Percentiles rank a stretch among this genome's conserved stretches.
phyloP scores from a whole-genome alignment of 2,888 invertebrate species.

The Hedya salicella region DNA sequence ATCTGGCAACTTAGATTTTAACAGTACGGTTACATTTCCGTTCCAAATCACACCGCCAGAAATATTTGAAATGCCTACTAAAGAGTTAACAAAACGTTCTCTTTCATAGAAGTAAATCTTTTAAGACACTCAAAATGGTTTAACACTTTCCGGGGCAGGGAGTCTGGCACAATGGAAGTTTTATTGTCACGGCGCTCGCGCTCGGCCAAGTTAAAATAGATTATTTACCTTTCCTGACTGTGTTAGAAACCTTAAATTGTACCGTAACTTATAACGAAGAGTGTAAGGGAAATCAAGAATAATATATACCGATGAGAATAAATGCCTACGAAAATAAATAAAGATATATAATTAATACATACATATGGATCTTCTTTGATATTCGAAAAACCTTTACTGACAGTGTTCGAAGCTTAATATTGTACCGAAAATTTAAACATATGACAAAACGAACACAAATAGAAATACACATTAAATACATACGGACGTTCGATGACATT shows the following conservation, averaged over 20 bases:
- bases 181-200: slow-evolving; percentile 32
- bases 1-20: background rate
- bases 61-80: slow-evolving; percentile 1
- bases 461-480: no score
- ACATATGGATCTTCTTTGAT: no score
- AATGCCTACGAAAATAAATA: no score
- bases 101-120: slow-evolving; percentile 23
- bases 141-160: slow-evolving; percentile 33
- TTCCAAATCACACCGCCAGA: slow-evolving; percentile 7
- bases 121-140: slow-evolving; percentile 29
- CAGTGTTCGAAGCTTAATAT: no score
- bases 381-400: no score
- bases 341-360: no score
- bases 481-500: no score
- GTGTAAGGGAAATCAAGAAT: background rate
- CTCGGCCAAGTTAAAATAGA: slow-evolving; percentile 26
- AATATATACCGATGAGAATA: no score
- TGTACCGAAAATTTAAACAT: no score
- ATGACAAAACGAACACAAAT: no score
- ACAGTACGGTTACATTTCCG: no score
- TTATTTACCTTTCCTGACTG: slow-evolving; percentile 23
- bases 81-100: slow-evolving; percentile 18
- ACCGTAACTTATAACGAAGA: background rate
- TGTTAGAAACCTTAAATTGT: slow-evolving; percentile 7
- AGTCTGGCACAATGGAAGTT: slow-evolving; percentile 33